These are phyloP conservation scores for Capitulum mitella DNA, from an alignment of 2,888 invertebrate species.

Conservation along the genomic window DNA sequence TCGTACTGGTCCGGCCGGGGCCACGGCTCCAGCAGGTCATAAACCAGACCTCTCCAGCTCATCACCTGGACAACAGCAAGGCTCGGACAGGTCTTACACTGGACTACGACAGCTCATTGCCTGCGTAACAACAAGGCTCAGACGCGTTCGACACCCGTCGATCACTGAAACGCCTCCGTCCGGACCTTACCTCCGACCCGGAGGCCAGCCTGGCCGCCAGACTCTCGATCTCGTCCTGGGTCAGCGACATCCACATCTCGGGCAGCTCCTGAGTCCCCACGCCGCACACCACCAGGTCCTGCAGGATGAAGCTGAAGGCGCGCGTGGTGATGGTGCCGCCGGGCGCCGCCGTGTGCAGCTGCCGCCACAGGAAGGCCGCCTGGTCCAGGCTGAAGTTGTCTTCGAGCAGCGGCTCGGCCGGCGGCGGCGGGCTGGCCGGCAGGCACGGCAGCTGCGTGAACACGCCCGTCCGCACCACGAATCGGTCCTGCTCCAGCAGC, in stretches of 20 bases:
- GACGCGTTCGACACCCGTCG: no score
- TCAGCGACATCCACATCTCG: background rate
- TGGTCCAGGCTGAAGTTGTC: background rate
- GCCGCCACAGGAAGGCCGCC: background rate
- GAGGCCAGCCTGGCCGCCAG: background rate
- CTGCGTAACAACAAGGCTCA: no score
- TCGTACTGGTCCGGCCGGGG: background rate
- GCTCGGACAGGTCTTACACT: background rate
- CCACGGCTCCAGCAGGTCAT: constrained; percentile 18
- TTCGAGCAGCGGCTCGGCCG: background rate
- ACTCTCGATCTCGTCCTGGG: constrained; percentile 10
- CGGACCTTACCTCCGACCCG: background rate
- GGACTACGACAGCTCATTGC: no score
- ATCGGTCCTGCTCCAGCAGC: constrained; percentile 11
- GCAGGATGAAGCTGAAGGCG: constrained; percentile 22
- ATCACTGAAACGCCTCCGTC: no score
- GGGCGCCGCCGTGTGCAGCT: constrained; percentile 15
- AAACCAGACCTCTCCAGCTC: background rate
- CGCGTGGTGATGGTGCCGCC: background rate
- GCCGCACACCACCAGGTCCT: constrained; percentile 19
- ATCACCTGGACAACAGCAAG: constrained; percentile 8
- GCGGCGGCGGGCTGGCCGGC: constrained; percentile 18
- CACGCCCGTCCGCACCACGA: background rate
- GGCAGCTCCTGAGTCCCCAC: constrained; percentile 15
- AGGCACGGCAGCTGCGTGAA: background rate